Base-by-base conservation (phyloP, 2,888 invertebrate genomes). In the Scrobipalpa costella region DNA sequence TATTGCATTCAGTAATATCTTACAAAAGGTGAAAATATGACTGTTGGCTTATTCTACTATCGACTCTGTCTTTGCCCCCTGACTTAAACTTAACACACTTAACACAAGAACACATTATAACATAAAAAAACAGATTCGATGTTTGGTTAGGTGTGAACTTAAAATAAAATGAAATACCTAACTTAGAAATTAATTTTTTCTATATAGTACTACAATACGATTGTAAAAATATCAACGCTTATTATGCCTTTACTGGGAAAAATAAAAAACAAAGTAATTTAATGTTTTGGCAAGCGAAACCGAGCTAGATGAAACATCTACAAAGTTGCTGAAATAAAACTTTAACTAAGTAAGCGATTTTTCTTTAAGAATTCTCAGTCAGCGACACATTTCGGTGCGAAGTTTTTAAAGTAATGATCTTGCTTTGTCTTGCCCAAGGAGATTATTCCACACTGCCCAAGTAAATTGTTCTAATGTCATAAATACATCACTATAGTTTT, bases 341-440 rank as follows among this genome's bases (percentile, higher is more conserved):
- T 7, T 33, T 13, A 33, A 15, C 55, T 27, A 21, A 40, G 58
- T 38, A 58, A 40, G 40, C 17, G 34, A 19, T 19, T 19, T 58
- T 21, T 19, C n/a, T 57, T 19, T 17, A 19, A 19, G 19, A 40
- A 21, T 57, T 38, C 11, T 19, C 17, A 7, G 40, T 58, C 21
- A 55, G 27, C 15, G n/a, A 34, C 33, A 55, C 33, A 34, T 55
- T 55, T 34, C n/a, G n/a, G 33, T 21, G n/a, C 7, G 15, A 55
- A 57, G 13, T 40, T 36, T 66, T 66, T 55, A 63, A 63, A 66
- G 47, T 65, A 67, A 68, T 67, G 64, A 36, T 21, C 5, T 57
- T 33, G 59, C 63, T 66, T 68, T 62, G 63, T 66, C 64, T 67
- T 34, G 33, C 61, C 61, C 63, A 66, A 67, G 66, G 5, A 5